Evolutionary conservation across 2,888 invertebrate genomes (phyloP).

Genomic region (Parasteatoda lunata): DNA sequence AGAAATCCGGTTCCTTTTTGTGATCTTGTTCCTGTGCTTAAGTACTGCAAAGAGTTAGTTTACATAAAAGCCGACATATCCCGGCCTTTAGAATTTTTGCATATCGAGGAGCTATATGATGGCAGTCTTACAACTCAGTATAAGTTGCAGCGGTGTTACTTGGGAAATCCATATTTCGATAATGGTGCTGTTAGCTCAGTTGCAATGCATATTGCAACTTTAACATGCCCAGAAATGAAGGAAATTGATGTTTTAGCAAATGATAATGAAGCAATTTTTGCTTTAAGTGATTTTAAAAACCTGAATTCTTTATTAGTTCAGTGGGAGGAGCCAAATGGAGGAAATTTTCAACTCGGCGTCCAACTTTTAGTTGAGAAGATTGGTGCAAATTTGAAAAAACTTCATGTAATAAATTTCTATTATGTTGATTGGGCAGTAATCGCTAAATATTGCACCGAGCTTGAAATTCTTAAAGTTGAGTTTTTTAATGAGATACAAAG

Average conservation of each 20-base stretch:
- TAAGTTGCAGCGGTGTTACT: slow-evolving; percentile 31
- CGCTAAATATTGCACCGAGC: slow-evolving; percentile 23
- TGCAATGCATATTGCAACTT: slow-evolving; percentile 44
- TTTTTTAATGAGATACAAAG: slow-evolving; percentile 22
- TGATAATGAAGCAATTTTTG: slow-evolving; percentile 49
- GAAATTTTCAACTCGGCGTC: slow-evolving; percentile 45
- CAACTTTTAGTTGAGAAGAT: slow-evolving; percentile 35
- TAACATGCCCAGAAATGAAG: slow-evolving; percentile 50
- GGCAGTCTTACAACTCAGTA: slow-evolving; percentile 40
- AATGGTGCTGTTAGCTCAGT: slow-evolving; percentile 2
- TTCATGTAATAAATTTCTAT: slow-evolving; percentile 39
- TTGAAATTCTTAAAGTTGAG: slow-evolving; percentile 42
- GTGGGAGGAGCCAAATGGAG: slow-evolving; percentile 43
- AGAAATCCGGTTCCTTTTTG: slow-evolving; percentile 20
- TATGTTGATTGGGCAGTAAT: slow-evolving; percentile 52
- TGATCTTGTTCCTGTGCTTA: slow-evolving; percentile 20
- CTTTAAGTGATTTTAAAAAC: slow-evolving; percentile 44
- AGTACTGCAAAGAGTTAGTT: slow-evolving; percentile 21
- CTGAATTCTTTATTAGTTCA: slow-evolving; percentile 44
- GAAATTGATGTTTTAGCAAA: slow-evolving; percentile 34
- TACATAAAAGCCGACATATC: slow-evolving; percentile 40
- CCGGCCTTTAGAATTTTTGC: slow-evolving; percentile 32
- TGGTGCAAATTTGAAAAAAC: slow-evolving; percentile 29
- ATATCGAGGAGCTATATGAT: slow-evolving; percentile 17
- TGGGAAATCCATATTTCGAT: slow-evolving; percentile 31